Base-by-base conservation (phyloP, 2,888 invertebrate genomes). In the Monochamus alternatus region DNA sequence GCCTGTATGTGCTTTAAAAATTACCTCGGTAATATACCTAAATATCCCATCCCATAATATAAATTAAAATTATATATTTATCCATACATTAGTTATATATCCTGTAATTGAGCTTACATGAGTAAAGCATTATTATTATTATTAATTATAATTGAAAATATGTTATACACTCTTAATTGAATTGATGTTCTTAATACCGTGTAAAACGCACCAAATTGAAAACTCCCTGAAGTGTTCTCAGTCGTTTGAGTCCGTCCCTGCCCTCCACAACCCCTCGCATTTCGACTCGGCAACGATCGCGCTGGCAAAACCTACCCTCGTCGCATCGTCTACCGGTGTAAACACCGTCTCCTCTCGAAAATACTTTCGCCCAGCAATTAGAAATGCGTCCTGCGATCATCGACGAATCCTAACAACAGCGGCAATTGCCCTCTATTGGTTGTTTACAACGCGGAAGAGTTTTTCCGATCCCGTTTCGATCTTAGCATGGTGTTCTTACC, bases 401-500 rank as follows among this genome's bases (percentile, higher is more conserved):
- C 55, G 4, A 55, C n/a, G 5, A 22, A 4, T 3, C 5, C 14
- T n/a, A 22, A 14, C 55, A 5, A 12, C n/a, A 8, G 14, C n/a
- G 5, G 30, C 22, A 47, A 47, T 9, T 64, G 3, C 30, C 9
- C 22, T 30, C 30, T 30, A 22, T 14, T 22, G 64, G 30, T 3
- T 47, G 8, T 30, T 22, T 12, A 47, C 47, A 30, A 47, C 47
- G 30, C 30, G 51, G 59, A 31, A 60, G 44, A 32, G 44, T 5
- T 55, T 68, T 55, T 3, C 69, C 69, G 60, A 59, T n/a, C 31
- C 47, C 14, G n/a, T 30, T 43, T 38, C 69, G 69, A 69, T 69
- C 69, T 69, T 69, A 69, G 30, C 69, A 60, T 69, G 69, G 69
- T 44, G 60, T 60, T 60, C 10, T 60, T 44, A 38, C 43, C 60